A percentile compares a stretch with the other conserved stretches of the same genome.
Evolutionary conservation across 2,888 invertebrate species (phyloP).

Genomic region (Perdita meconis): DNA sequence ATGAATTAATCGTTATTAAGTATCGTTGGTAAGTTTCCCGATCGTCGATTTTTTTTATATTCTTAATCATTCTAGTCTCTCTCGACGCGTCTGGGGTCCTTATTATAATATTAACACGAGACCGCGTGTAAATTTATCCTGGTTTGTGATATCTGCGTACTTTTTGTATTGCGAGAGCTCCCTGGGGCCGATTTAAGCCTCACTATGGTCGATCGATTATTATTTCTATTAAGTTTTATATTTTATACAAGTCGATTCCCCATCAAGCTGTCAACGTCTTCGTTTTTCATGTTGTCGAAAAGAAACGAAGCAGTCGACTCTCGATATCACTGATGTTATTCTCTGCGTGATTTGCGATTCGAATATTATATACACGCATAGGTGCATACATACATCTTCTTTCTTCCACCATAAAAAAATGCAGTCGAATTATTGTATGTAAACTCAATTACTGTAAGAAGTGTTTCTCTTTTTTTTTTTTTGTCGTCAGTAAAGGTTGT

Average conservation of each 20-base stretch:
- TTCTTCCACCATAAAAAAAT: conserved; percentile 38
- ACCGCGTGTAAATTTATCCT: conserved; percentile 52
- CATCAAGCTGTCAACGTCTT: conserved; percentile 15
- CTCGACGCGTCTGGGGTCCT: conserved; percentile 79
- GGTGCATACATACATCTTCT: conserved; percentile 30
- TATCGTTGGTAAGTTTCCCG: conserved; percentile 46
- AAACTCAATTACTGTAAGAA: conserved; percentile 73
- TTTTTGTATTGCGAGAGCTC: conserved; percentile 26
- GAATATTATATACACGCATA: neutral
- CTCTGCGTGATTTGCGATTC: conserved; percentile 27
- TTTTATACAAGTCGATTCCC: conserved; percentile 37
- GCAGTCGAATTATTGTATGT: conserved; percentile 63
- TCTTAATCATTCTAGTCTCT: conserved; percentile 83
- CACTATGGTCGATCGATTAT: conserved; percentile 76
- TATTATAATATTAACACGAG: conserved; percentile 62
- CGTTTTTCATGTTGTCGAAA: conserved; percentile 27
- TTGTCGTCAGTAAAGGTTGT: conserved; percentile 77
- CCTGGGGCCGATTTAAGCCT: conserved; percentile 71
- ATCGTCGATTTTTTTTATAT: conserved; percentile 66
- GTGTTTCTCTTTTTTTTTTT: conserved; percentile 64
- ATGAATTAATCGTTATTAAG: conserved; percentile 55
- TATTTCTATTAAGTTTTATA: conserved; percentile 73
- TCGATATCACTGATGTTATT: conserved; percentile 25
- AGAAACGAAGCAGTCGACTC: conserved; percentile 17
- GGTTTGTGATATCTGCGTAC: conserved; percentile 54